Base-by-base conservation (phyloP, 1,140 invertebrate species). In the Pseudomyrmex pallidus region DNA sequence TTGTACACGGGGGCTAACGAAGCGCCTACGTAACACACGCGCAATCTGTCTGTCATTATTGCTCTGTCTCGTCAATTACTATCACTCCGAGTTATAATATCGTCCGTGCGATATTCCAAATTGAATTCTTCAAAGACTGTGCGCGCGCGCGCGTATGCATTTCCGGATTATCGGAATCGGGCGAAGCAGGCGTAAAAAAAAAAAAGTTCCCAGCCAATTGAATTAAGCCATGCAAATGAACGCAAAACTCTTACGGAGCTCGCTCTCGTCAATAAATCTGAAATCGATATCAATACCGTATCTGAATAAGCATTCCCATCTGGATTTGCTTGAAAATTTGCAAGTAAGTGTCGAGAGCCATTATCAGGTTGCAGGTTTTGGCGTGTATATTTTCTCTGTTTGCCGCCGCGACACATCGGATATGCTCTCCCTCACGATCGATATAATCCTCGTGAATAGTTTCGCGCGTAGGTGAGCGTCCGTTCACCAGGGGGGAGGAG, bases 361-460 rank as follows among this genome's bases (percentile, higher is more conserved):
- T 20, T 12, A 25, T 20, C 44, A 59, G 35, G 10, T 44, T 52
- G 66, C 4, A 9, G 9, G 10, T 59, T 70, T 78, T 15, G 15
- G 52, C 7, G 48, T 1, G 52, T 1, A 44, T 54, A 70, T 78
- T 78, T 78, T 35, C 52, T 46, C 35, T 35, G 35, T 35, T 35
- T 35, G 35, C 5, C 35, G n/a, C 17, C 20, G 52, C 54, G 52
- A 78, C 50, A 62, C 48, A 20, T 10, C 22, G 17, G 52, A 54
- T 74, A 63, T 25, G 22, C 57, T 35, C 35, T 7, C 5, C 5
- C 35, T 35, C 7, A 56, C 82, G 76, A 82, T 87, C 86, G 86
- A 88, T 88, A 73, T 74, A 80, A 63, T 61, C 70, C 66, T 62
- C 61, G 67, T 72, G 73, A 87, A 85, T 85, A 78, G 83, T 87